Percentiles rank a stretch among this genome's conserved stretches.
phyloP scores from a whole-genome alignment of 2,888 invertebrate genomes.

The Idaea biselata region DNA sequence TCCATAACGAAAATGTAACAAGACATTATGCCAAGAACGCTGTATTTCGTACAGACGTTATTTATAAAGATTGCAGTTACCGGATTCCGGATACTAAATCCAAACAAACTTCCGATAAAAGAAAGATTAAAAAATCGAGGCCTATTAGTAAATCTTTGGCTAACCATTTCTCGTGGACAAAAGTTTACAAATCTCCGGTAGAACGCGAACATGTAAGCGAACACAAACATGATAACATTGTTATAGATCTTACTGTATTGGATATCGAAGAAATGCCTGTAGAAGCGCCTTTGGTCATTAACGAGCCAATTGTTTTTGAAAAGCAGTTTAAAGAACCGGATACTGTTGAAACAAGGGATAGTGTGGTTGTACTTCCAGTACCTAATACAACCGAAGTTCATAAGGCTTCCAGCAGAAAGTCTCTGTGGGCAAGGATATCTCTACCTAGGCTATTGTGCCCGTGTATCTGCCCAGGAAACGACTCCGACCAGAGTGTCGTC shows the following conservation, averaged over 20 bases:
- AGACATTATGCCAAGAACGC: slow-evolving; percentile 34
- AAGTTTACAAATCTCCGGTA: slow-evolving; percentile 49
- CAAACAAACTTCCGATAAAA: slow-evolving; percentile 17
- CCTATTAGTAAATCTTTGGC: slow-evolving; percentile 19
- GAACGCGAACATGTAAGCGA: slow-evolving; percentile 25
- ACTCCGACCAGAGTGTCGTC: slow-evolving; percentile 17
- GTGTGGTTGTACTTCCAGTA: not conserved
- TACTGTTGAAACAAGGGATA: slow-evolving; percentile 1
- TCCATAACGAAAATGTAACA: slow-evolving; percentile 27
- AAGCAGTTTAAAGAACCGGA: not conserved
- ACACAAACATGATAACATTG: slow-evolving; percentile 21
- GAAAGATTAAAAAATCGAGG: slow-evolving; percentile 18
- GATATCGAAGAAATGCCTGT: slow-evolving; percentile 6
- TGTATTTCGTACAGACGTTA: slow-evolving; percentile 39
- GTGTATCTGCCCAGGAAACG: slow-evolving; percentile 55
- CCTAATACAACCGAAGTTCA: slow-evolving; percentile 19
- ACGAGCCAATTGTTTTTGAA: not conserved
- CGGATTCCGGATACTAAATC: slow-evolving; percentile 17
- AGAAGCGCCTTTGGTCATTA: not conserved
- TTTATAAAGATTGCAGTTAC: slow-evolving; percentile 62
- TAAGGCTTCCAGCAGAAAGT: slow-evolving; percentile 14
- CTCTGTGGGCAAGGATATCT: slow-evolving; percentile 33
- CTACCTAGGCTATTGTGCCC: slow-evolving; percentile 54
- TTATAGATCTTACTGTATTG: slow-evolving; percentile 16
- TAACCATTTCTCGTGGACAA: slow-evolving; percentile 47